Conservation (phyloP, 37 sponge, comb jelly and placozoan genomes). For the Oscarella lobularis region DNA sequence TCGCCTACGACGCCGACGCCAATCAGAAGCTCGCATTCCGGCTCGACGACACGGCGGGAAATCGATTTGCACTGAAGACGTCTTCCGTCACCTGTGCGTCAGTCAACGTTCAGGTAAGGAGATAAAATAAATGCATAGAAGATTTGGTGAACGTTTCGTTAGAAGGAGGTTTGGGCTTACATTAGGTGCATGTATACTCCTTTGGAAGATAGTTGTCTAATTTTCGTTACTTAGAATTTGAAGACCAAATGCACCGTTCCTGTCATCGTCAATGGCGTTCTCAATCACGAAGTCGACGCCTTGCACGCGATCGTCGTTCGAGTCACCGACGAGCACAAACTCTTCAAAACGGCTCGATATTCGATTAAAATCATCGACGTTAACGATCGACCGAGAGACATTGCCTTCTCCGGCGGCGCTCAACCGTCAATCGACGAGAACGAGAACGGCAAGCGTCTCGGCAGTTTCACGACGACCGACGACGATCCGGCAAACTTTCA, state of each 20-base stretch:
- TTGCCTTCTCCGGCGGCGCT: not conserved
- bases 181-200: not conserved
- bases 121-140: not conserved
- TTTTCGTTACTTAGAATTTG: not conserved
- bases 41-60: not conserved
- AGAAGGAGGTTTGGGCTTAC: not conserved
- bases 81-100: not conserved
- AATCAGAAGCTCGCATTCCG: not conserved
- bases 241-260: conserved; percentile 3
- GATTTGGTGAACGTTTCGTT: not conserved
- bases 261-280: not conserved
- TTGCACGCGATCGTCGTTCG: conserved; percentile 1
- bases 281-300: not conserved
- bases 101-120: no score
- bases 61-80: not conserved
- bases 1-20: not conserved
- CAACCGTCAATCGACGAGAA: not conserved
- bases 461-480: conserved; percentile 1
- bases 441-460: not conserved
- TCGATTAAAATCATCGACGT: not conserved
- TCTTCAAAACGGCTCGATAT: not conserved
- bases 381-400: not conserved
- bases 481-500: conserved; percentile 6
- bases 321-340: not conserved
- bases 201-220: not conserved